These are phyloP conservation scores for Arizona elegans DNA, from an alignment of 2,113 vertebrate genomes.

Conservation along the genomic window DNA sequence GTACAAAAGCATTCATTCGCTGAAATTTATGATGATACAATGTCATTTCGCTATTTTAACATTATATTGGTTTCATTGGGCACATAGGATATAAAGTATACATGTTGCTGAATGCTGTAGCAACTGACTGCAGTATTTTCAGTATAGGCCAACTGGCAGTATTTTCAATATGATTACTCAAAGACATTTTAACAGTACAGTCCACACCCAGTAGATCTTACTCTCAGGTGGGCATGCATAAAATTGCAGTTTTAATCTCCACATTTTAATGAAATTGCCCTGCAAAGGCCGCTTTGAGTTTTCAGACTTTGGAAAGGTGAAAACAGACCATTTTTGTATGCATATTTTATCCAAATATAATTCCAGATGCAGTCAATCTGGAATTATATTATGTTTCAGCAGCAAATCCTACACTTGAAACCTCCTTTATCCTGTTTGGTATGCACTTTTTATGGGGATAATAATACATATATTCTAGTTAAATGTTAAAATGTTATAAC, in stretches of 20 bases:
- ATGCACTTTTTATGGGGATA: not conserved
- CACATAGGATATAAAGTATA: not conserved
- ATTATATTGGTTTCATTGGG: not conserved
- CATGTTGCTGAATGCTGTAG: not conserved
- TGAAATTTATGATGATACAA: not conserved
- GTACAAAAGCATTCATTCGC: not conserved
- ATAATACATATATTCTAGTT: not conserved
- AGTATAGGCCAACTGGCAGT: not conserved
- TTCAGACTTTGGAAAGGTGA: not conserved
- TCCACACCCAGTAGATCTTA: not conserved
- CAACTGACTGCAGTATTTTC: not conserved
- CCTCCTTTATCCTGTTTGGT: not conserved
- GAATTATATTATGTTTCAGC: not conserved
- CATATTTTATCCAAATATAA: not conserved
- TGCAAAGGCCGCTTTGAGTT: not conserved
- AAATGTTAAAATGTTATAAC: conserved; percentile 6
- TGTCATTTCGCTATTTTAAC: not conserved
- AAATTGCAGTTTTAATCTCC: not conserved
- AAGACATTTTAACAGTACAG: not conserved
- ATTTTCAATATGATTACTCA: not conserved
- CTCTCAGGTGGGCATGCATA: not conserved
- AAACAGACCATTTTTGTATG: not conserved
- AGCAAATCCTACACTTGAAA: not conserved
- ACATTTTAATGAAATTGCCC: not conserved
- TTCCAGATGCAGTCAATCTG: not conserved